These are phyloP conservation scores for Amyelois transitella DNA, from an alignment of 1,140 invertebrate species.

Conservation along the genomic window DNA sequence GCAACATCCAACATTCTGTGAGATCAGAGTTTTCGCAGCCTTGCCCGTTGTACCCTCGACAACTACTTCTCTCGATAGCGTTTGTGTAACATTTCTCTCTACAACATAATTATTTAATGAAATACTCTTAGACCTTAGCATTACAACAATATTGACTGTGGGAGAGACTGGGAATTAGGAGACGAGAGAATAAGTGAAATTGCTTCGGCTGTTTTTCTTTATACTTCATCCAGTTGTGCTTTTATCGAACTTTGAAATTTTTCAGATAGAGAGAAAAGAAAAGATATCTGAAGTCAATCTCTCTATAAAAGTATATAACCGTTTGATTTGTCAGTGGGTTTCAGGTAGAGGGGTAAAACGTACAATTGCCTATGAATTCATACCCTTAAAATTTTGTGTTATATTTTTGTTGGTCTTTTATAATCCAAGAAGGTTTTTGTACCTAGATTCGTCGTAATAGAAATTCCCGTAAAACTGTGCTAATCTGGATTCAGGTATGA, in stretches of 20 bases:
- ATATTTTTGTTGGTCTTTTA: not conserved
- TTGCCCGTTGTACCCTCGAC: conserved; percentile 39
- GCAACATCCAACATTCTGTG: conserved; percentile 68
- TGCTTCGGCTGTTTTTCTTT: too few species aligned
- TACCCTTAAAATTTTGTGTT: too few species aligned
- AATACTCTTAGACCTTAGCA: not conserved
- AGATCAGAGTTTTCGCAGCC: conserved; percentile 56
- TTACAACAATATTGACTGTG: not conserved
- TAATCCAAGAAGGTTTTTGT: not conserved
- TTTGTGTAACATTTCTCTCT: conserved; percentile 63
- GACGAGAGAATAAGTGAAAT: too few species aligned
- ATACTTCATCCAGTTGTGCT: too few species aligned
- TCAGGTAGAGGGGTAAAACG: too few species aligned
- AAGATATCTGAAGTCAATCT: too few species aligned
- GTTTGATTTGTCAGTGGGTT: too few species aligned
- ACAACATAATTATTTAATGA: conserved; percentile 18
- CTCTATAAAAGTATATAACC: too few species aligned
- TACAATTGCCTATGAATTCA: too few species aligned
- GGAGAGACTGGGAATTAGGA: too few species aligned
- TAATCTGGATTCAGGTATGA: conserved; percentile 63
- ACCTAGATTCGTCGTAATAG: conserved; percentile 65
- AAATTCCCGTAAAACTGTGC: conserved; percentile 65
- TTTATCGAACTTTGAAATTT: too few species aligned
- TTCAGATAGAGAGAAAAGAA: too few species aligned
- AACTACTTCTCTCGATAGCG: conserved; percentile 36